Evolutionary conservation across 1,140 invertebrate species (phyloP).

Genomic region (Marisa cornuarietis): DNA sequence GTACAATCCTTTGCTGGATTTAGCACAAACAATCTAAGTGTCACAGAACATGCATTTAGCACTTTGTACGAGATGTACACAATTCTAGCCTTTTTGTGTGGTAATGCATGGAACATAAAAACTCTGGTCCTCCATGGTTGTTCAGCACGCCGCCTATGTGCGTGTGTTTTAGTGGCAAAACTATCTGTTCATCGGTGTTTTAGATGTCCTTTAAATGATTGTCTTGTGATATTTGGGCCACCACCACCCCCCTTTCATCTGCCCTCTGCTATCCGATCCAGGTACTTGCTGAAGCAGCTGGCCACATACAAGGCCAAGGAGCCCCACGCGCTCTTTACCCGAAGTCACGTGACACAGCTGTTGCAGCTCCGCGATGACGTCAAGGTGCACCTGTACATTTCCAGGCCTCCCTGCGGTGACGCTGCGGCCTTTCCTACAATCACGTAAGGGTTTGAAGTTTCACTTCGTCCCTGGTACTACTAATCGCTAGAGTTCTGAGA

Average conservation of each 20-base stretch:
- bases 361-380: conserved; percentile 75
- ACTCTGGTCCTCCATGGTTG: too few species aligned
- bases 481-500: too few species aligned
- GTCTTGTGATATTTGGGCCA: not conserved
- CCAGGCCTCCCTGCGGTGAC: conserved; percentile 96
- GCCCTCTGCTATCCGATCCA: conserved; percentile 33
- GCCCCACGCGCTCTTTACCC: conserved; percentile 58
- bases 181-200: not conserved
- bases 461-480: too few species aligned
- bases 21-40: too few species aligned
- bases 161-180: too few species aligned
- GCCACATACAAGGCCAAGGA: conserved; percentile 50
- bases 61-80: too few species aligned
- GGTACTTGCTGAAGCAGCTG: conserved; percentile 66
- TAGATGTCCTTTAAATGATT: not conserved
- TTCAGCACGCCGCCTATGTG: too few species aligned
- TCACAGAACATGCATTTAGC: too few species aligned
- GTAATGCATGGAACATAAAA: too few species aligned
- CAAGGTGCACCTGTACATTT: conserved; percentile 93
- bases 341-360: conserved; percentile 42
- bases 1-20: too few species aligned
- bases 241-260: not conserved
- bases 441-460: conserved; percentile 65
- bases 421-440: conserved; percentile 88
- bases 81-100: too few species aligned